Base-by-base conservation (phyloP, 2,113 vertebrate species). In the Alectura lathami region DNA sequence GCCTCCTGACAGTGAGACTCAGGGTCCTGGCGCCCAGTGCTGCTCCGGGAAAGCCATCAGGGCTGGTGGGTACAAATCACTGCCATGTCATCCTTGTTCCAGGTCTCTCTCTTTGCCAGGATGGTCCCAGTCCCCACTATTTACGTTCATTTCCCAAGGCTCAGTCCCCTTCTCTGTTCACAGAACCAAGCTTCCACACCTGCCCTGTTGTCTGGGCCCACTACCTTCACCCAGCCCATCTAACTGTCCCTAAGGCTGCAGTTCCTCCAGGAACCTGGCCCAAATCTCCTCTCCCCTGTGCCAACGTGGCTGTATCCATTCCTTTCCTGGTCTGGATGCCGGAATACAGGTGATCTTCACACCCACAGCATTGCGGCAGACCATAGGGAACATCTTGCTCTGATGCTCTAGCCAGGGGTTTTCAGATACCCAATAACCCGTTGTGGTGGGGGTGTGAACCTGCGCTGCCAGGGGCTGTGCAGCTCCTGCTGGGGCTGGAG, bases 21-120 rank as follows among this genome's bases (percentile, higher is more conserved):
- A 70, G 68, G 76, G 83, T 86, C 24, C 87, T 93, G 89, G 75
- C 95, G 67, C 48, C 59, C 43, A n/a, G 83, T 75, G 85, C 85
- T 0, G 3, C 50, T 20, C 68, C 42, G 66, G 67, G 32, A 85
- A 82, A 87, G 67, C 27, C 1, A 1, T 42, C 74, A 94, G 2
- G 63, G 77, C 67, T 38, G 59, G 17, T 91, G 84, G 72, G 70
- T 87, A 60, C 78, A 88, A 88, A 80, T 76, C 54, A 38, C 20
- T 83, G 59, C 42, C 50, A 69, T 45, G 32, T 73, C 82, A 32
- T 82, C 26, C 29, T 69, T 59, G 17, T 50, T 68, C 42, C 22
- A 17, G 40, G 64, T 72, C 45, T 53, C 17, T 17, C 15, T 57
- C 42, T 76, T 79, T 88, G 64, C 66, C 34, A 64, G 29, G 40